Evolutionary conservation across 1,140 invertebrate genomes (phyloP).

Genomic region (Lepidurus packardi): DNA sequence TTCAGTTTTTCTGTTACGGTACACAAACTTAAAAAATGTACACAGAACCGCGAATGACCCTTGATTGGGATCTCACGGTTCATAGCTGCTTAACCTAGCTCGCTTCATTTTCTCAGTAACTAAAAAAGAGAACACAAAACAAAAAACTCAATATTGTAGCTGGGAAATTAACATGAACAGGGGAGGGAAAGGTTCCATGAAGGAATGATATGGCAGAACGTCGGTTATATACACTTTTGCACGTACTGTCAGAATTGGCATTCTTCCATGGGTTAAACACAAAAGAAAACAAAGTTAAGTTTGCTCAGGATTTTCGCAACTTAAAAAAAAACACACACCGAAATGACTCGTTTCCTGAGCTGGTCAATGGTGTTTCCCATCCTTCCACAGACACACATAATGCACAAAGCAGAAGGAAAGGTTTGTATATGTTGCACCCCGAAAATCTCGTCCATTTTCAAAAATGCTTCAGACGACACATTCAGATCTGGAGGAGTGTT

Average conservation of each 20-base stretch:
- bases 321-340: not conserved
- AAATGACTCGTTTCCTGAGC: conserved; percentile 11
- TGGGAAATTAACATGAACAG: not conserved
- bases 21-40: not conserved
- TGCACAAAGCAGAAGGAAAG: conserved; percentile 15
- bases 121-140: not conserved
- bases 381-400: not conserved
- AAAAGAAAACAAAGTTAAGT: not conserved
- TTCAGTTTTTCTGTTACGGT: not conserved
- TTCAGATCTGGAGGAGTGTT: not conserved
- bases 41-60: not conserved
- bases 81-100: not conserved
- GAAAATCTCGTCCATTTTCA: not conserved
- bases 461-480: not conserved
- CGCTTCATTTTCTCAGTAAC: not conserved
- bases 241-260: not conserved
- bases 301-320: not conserved
- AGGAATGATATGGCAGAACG: conserved; percentile 15
- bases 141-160: not conserved
- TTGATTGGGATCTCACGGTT: not conserved
- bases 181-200: not conserved
- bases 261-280: not conserved
- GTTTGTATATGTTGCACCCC: not conserved
- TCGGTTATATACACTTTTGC: conserved; percentile 13
- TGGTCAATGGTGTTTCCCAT: not conserved